Base-by-base conservation (phyloP, 30 jellyfish, hydroid and myxozoan species). In the Pseudorhiza aurosa region DNA sequence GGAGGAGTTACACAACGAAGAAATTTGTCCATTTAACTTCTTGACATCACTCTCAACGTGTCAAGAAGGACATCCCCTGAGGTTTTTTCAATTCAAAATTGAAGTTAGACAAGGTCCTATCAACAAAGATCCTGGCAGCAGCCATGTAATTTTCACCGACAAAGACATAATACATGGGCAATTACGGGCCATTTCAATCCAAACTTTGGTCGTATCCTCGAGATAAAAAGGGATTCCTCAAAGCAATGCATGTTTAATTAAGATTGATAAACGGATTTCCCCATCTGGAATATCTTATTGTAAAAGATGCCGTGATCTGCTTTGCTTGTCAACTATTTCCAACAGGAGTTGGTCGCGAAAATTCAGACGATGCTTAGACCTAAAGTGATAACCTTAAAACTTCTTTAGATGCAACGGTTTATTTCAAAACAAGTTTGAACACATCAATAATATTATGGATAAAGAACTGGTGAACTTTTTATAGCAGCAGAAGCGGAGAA, bases 401-500 rank as follows among this genome's bases (percentile, higher is more conserved):
- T 55, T 81, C 71, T 50, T 57, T 81, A 32, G 85, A 81, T 58
- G 92, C 85, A 58, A 64, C 67, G 42, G 70, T 37, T 81, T 85
- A 22, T 64, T 64, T 65, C 77, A 81, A 67, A 65, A 35, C 77
- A 77, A 60, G 85, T 49, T 56, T 67, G 63, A 65, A 15, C 92
- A 81, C 92, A 64, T 81, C 45, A 69, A 81, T 68, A 67, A 64
- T 53, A 81, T 68, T 11, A 43, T 81, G 76, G 85, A 67, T 67
- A 65, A 65, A 37, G 77, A 81, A 39, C 49, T 64, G 78, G 39
- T 81, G 56, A 64, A 81, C 51, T 81, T 64, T 81, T 55, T 77
- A 67, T 49, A 81, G 85, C 65, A 67, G 92, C 75, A 80, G 91
- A 80, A 49, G 84, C 90, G 35, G 82, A 65, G 69, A 67, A 81